These are phyloP conservation scores for Eristalis arbustorum DNA, from an alignment of 2,888 invertebrate genomes.

Conservation along the genomic window DNA sequence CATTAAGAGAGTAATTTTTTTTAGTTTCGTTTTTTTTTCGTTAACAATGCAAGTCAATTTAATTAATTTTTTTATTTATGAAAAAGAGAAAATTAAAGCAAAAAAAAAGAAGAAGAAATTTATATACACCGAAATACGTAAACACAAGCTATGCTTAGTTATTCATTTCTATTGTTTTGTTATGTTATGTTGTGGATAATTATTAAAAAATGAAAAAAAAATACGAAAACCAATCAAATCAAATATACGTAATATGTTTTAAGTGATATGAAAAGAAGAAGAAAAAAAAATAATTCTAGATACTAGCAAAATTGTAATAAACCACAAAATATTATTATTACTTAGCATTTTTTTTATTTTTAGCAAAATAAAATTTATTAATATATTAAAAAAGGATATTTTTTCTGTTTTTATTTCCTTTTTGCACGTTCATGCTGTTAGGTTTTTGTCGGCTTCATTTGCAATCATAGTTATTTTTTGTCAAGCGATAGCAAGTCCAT, in stretches of 20 bases:
- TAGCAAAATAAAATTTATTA: conserved; percentile 70
- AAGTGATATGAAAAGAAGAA: conserved; percentile 61
- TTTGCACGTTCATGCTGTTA: conserved; percentile 1
- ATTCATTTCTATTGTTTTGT: conserved; percentile 68
- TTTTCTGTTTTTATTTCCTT: conserved; percentile 63
- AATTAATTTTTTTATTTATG: conserved; percentile 42
- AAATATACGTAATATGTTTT: conserved; percentile 69
- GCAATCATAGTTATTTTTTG: background rate
- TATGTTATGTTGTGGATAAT: conserved; percentile 70
- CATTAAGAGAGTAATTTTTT: conserved; percentile 33
- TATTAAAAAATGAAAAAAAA: conserved; percentile 62
- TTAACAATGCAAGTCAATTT: conserved; percentile 55
- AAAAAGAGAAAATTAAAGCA: conserved; percentile 70
- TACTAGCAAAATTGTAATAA: conserved; percentile 80
- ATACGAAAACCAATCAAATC: conserved; percentile 23
- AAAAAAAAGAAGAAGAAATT: conserved; percentile 62
- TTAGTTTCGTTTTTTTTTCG: conserved; percentile 29
- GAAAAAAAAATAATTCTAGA: conserved; percentile 75
- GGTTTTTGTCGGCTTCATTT: conserved; percentile 4
- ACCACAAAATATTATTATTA: conserved; percentile 73
- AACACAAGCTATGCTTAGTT: conserved; percentile 66
- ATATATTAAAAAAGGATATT: conserved; percentile 64
- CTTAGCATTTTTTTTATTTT: conserved; percentile 68
- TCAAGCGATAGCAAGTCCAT: conserved; percentile 57
- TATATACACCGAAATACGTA: conserved; percentile 62